Conservation (phyloP, 2,888 invertebrate genomes). For the Dorcus parallelipipedus region DNA sequence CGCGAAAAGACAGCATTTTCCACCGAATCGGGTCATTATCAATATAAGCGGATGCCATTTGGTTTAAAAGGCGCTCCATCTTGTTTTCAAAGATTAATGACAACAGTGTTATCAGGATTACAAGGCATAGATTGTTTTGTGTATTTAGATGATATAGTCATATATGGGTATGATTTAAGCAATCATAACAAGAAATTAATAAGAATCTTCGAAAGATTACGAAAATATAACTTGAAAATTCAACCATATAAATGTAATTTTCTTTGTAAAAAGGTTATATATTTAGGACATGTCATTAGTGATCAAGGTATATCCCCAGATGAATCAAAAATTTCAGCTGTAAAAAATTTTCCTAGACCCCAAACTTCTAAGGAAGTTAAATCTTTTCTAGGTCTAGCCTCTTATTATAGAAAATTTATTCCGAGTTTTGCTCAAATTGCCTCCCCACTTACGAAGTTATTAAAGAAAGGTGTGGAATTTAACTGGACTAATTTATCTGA, state of each 20-base stretch:
- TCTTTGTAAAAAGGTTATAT: slow-evolving; percentile 2
- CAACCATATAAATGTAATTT: slow-evolving; percentile 2
- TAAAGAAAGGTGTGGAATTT: too few relatives aligned
- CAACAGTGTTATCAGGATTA: slow-evolving; percentile 26
- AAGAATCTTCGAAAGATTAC: neutral
- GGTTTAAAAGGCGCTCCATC: slow-evolving; percentile 25
- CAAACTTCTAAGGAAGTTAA: too few relatives aligned
- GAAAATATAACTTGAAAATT: slow-evolving; percentile 4
- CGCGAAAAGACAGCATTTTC: slow-evolving; percentile 28
- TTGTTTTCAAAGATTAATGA: slow-evolving; percentile 33
- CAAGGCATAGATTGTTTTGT: slow-evolving; percentile 32
- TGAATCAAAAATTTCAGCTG: too few relatives aligned
- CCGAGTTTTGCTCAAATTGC: too few relatives aligned
- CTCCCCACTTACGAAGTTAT: too few relatives aligned
- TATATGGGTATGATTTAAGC: slow-evolving; percentile 26
- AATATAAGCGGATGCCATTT: slow-evolving; percentile 29
- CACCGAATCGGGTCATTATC: slow-evolving; percentile 25
- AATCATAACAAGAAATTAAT: slow-evolving; percentile 26
- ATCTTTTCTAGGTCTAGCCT: neutral
- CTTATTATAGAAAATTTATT: too few relatives aligned
- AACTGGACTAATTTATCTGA: too few relatives aligned
- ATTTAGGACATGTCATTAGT: neutral
- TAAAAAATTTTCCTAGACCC: too few relatives aligned
- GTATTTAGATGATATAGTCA: slow-evolving; percentile 40
- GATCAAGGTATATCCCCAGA: neutral